Evolutionary conservation across 2,888 invertebrate species (phyloP).

Genomic region (Agonopterix subpropinquella): DNA sequence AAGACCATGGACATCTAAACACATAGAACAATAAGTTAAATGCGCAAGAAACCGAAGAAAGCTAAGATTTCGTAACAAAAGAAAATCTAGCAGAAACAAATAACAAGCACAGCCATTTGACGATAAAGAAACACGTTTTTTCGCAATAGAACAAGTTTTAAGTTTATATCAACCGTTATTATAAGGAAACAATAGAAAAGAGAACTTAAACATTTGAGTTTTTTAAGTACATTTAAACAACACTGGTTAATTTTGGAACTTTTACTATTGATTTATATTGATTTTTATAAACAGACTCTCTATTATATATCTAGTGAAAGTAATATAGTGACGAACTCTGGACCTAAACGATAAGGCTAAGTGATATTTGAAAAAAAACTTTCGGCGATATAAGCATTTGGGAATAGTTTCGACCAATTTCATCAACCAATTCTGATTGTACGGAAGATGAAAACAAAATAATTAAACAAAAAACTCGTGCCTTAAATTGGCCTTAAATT

Average conservation of each 20-base stretch:
- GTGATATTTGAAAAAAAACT: conserved; percentile 56
- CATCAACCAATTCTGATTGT: conserved; percentile 59
- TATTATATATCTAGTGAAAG: conserved; percentile 64
- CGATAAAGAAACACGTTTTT: conserved; percentile 77
- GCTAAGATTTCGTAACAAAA: conserved; percentile 66
- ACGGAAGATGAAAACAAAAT: conserved; percentile 58
- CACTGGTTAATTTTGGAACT: conserved; percentile 76
- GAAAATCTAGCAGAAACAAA: conserved; percentile 60
- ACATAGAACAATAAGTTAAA: conserved; percentile 61
- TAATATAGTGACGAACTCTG: conserved; percentile 70
- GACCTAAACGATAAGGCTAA: conserved; percentile 63
- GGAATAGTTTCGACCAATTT: conserved; percentile 67
- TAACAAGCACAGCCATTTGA: conserved; percentile 70
- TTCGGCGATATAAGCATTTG: conserved; percentile 57
- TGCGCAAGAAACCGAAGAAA: conserved; percentile 63
- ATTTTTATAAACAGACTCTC: conserved; percentile 72
- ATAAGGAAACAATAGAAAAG: conserved; percentile 75
- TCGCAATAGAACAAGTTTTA: conserved; percentile 78
- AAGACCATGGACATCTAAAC: conserved; percentile 53
- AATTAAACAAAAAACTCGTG: conserved; percentile 55
- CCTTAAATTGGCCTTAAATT: conserved; percentile 77
- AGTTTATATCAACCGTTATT: conserved; percentile 77
- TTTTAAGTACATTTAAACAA: conserved; percentile 74
- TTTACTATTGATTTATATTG: conserved; percentile 64
- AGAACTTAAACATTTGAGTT: conserved; percentile 70